A percentile compares a stretch with the other conserved stretches of the same genome.
phyloP scores from a whole-genome alignment of 1,140 invertebrate genomes.

The Lanistes nyassanus region DNA sequence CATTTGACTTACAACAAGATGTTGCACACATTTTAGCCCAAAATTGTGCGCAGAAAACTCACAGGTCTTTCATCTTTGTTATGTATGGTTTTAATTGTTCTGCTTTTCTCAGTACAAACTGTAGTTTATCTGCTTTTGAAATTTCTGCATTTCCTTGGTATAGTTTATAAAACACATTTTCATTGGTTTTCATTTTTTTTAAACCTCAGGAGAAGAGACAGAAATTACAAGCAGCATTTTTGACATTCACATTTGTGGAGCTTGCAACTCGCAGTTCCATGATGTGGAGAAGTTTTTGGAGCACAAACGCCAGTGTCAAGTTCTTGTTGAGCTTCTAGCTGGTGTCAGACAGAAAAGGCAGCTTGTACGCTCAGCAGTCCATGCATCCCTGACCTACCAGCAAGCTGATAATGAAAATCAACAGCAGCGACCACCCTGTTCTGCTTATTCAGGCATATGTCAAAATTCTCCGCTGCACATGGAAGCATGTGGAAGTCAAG shows the following conservation, averaged over 20 bases:
- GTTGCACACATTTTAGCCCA: too few relatives aligned
- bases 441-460: background rate
- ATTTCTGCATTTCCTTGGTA: too few relatives aligned
- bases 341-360: constrained; percentile 2
- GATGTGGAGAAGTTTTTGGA: constrained; percentile 56
- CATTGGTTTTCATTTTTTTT: too few relatives aligned
- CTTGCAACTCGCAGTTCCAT: constrained; percentile 55
- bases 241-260: constrained; percentile 64
- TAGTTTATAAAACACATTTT: too few relatives aligned
- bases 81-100: too few relatives aligned
- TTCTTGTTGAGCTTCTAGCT: constrained; percentile 10
- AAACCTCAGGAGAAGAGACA: background rate
- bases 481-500: background rate
- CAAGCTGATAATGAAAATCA: background rate
- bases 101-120: too few relatives aligned
- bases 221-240: constrained; percentile 3
- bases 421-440: background rate
- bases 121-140: too few relatives aligned
- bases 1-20: too few relatives aligned
- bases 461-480: background rate
- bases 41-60: too few relatives aligned
- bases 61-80: too few relatives aligned
- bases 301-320: constrained; percentile 52
- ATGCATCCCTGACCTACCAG: background rate
- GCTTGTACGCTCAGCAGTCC: background rate